Percentiles rank a stretch among this genome's conserved stretches.
Conservation (phyloP, 2,888 invertebrate species). For the Micoletzkya japonica region DNA sequence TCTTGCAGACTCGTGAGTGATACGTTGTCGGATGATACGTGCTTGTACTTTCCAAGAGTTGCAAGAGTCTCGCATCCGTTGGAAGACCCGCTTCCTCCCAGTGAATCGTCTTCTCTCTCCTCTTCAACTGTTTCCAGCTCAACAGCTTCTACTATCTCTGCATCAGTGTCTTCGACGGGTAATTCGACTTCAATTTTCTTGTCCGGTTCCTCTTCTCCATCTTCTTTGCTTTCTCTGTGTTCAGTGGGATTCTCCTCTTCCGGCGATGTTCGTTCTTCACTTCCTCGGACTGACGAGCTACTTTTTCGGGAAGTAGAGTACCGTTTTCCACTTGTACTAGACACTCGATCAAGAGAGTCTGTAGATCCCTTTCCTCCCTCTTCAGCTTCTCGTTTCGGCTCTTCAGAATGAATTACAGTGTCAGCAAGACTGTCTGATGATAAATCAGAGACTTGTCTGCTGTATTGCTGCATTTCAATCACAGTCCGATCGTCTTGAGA, state of each 20-base stretch:
- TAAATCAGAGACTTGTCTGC: slow-evolving; percentile 42
- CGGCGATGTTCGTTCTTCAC: no score
- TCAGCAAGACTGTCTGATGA: slow-evolving; percentile 44
- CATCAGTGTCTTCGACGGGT: not conserved
- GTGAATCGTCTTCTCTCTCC: slow-evolving; percentile 45
- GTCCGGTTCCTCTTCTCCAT: slow-evolving; percentile 16
- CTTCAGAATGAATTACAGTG: slow-evolving; percentile 37
- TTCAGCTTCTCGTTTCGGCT: no score
- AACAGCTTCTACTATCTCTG: slow-evolving; percentile 11
- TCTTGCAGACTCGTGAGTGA: slow-evolving; percentile 57
- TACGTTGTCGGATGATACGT: slow-evolving; percentile 51
- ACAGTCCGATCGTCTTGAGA: slow-evolving; percentile 28
- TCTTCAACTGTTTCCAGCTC: slow-evolving; percentile 55
- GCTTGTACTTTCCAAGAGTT: slow-evolving; percentile 44
- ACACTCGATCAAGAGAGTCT: slow-evolving; percentile 23
- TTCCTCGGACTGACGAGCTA: slow-evolving; percentile 23
- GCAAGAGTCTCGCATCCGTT: slow-evolving; percentile 42
- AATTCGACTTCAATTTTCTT: slow-evolving; percentile 22
- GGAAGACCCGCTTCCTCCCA: slow-evolving; percentile 44
- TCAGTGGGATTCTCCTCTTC: no score
- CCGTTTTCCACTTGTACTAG: slow-evolving; percentile 34
- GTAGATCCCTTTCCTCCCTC: no score
- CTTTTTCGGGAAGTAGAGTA: slow-evolving; percentile 26
- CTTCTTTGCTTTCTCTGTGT: not conserved
- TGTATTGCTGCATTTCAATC: slow-evolving; percentile 31